These are phyloP conservation scores for Cottus gobio DNA, from an alignment of 2,113 vertebrate genomes.

Conservation along the genomic window DNA sequence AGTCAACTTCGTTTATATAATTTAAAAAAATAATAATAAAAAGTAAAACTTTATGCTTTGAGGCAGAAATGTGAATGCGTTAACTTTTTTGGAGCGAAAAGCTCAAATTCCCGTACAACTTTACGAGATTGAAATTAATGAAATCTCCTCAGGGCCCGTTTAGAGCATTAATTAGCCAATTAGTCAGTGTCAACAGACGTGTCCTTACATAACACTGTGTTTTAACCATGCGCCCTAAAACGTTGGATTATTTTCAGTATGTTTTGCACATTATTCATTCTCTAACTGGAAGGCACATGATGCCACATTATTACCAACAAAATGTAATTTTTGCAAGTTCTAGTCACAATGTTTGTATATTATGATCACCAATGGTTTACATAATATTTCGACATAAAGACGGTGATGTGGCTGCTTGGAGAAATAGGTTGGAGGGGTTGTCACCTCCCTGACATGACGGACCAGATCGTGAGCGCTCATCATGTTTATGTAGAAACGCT, in stretches of 20 bases:
- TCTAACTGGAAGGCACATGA: not conserved
- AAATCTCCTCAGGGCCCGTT: not conserved
- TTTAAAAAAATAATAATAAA: too few species aligned
- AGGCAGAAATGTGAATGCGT: not conserved
- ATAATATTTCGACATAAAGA: not conserved
- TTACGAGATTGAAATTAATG: not conserved
- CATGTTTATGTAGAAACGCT: slow-evolving; percentile 10
- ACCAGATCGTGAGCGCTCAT: slow-evolving; percentile 3
- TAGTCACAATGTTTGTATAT: not conserved
- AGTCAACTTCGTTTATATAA: too few species aligned
- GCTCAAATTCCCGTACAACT: not conserved
- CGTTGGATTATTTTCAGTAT: not conserved
- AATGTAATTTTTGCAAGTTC: not conserved
- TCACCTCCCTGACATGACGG: not conserved
- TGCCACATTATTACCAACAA: not conserved
- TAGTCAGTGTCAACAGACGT: slow-evolving; percentile 5
- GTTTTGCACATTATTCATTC: too few species aligned
- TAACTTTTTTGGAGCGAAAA: too few species aligned
- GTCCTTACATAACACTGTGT: not conserved
- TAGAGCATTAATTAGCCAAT: slow-evolving; percentile 7
- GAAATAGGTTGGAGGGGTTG: not conserved
- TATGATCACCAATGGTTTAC: too few species aligned
- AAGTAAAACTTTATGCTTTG: not conserved
- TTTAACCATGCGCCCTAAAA: not conserved
- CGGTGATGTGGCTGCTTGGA: too few species aligned